Evolutionary conservation across 2,888 invertebrate genomes (phyloP), one percentile per base, ranked within the genome.

Genomic region (Ariolimax columbianus): DNA sequence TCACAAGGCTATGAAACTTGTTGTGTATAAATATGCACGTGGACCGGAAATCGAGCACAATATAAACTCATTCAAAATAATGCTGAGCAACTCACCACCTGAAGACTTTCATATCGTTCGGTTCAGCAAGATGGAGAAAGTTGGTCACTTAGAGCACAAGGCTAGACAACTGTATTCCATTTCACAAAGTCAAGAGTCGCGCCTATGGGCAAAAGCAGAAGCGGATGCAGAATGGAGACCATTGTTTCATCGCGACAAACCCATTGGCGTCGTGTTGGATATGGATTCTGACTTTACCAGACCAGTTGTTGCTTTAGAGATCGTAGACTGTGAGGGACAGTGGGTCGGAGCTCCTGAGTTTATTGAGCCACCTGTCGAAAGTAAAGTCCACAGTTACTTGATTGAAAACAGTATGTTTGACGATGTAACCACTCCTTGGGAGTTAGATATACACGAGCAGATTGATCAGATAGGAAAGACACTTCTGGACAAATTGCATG

Each of bases 11-110:
- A 91, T 91, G 86, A 92, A 92, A 87, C 89, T 92, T 36, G 92
- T 91, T n/a, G 92, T 92, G 19, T 92, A 91, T 83, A 86, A 86
- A 38, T 92, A 92, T 84, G 89, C 90, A 9, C 86, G 91, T 38
- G 90, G 90, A n/a, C 91, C 91, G 26, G 92, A 92, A 82, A 91
- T 92, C n/a, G 92, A 92, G 85, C 92, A 92, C 84, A 92, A 92
- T 83, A 85, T 90, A 70, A 92, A 92, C 85, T 91, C 91, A 9
- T 92, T 92, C 85, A 92, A 92, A 85, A 83, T 92, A 43, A 91
- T 91, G 91, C 86, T 90, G 81, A 88, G 90, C 73, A 90, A 89
- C 30, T 90, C 91, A 0, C 88, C 90, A 26, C 83, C 89, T 0
- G 92, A 92, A 51, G 92, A 92, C 72, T 92, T 92, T 82, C 91